Conservation (phyloP, 2,888 invertebrate species). For the Papilio demoleus region DNA sequence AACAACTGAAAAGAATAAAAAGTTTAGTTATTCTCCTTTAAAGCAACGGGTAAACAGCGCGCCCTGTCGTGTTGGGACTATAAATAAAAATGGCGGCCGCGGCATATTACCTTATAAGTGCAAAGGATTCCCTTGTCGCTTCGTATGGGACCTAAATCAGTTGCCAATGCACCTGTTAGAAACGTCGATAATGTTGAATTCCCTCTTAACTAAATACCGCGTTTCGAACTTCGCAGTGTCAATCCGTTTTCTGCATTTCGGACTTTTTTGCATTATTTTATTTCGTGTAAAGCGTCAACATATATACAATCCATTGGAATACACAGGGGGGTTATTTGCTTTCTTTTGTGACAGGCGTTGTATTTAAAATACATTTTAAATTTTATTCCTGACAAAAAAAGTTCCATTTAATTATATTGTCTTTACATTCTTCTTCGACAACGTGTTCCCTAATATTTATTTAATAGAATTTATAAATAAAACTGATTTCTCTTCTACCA, state of each 20-base stretch:
- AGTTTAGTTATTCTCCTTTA: slow-evolving; percentile 41
- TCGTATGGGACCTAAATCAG: slow-evolving; percentile 74
- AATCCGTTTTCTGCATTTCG: slow-evolving; percentile 44
- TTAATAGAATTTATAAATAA: too few species aligned
- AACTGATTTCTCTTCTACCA: too few species aligned
- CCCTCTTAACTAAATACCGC: slow-evolving; percentile 61
- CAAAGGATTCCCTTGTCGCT: slow-evolving; percentile 70
- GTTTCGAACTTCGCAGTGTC: slow-evolving; percentile 44
- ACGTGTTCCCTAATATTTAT: too few species aligned
- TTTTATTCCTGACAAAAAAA: background rate
- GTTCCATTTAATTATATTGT: too few species aligned
- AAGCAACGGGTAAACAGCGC: slow-evolving; percentile 47
- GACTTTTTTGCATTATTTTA: slow-evolving; percentile 28
- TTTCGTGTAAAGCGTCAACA: slow-evolving; percentile 19
- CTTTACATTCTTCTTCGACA: too few species aligned
- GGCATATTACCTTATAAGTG: slow-evolving; percentile 75
- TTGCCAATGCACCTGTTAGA: slow-evolving; percentile 79
- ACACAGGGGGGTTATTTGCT: slow-evolving; percentile 2
- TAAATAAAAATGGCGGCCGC: slow-evolving; percentile 71
- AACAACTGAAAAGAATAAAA: slow-evolving; percentile 36
- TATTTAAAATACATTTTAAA: background rate
- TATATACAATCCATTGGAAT: slow-evolving; percentile 5
- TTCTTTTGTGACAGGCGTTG: background rate
- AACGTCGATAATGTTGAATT: slow-evolving; percentile 81
- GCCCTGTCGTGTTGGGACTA: slow-evolving; percentile 58